Conservation (phyloP, 2,113 vertebrate species). For the Prunella fulvescens region DNA sequence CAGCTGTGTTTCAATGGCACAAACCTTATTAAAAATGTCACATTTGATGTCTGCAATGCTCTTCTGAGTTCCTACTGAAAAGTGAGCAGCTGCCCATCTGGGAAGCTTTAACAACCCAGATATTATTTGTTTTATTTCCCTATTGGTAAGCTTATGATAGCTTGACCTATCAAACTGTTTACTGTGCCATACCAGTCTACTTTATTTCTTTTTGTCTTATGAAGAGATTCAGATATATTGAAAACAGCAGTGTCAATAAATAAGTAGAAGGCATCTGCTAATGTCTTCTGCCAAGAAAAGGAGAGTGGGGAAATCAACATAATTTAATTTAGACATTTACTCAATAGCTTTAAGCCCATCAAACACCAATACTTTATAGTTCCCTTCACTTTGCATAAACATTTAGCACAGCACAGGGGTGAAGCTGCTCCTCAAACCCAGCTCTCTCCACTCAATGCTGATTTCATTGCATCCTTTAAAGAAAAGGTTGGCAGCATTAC, state of each 20-base stretch:
- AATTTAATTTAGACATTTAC: background rate
- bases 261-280: background rate
- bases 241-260: background rate
- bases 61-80: background rate
- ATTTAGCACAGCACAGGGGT: background rate
- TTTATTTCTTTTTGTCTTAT: background rate
- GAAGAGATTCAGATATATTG: background rate
- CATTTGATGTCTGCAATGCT: conserved; percentile 23
- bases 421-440: background rate
- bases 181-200: background rate
- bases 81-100: background rate
- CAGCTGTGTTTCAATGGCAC: conserved; percentile 2
- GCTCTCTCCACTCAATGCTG: background rate
- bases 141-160: background rate
- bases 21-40: conserved; percentile 25
- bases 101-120: background rate
- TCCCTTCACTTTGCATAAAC: background rate
- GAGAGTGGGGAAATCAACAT: background rate
- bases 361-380: background rate
- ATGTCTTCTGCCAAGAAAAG: background rate
- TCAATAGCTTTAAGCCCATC: background rate
- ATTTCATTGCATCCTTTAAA: background rate
- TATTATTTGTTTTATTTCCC: conserved; percentile 22
- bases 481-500: background rate
- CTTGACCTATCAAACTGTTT: background rate